Base-by-base conservation (phyloP, 2,797 vertebrate genomes). In the Notoglanidium macrostoma region DNA sequence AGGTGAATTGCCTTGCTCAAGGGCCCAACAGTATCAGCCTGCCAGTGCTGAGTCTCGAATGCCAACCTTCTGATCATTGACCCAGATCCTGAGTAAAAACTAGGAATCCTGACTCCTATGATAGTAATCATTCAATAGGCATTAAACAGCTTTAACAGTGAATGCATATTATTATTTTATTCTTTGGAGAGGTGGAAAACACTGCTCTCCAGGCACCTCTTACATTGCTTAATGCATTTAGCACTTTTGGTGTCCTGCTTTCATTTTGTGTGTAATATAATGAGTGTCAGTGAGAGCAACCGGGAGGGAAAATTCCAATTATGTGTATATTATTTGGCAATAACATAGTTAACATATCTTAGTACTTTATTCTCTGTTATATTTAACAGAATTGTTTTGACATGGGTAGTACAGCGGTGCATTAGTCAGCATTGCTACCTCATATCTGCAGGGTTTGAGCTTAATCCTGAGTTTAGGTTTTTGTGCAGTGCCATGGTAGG, bases 151-250 rank as follows among this genome's bases (percentile, higher is more conserved):
- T 76, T n/a, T 2, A 17, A 14, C 12, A 17, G 14, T 51, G 14
- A 76, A 51, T 29, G 12, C 73, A 51, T 12, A 49, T 26, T 74
- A 51, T 74, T 17, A 54, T 29, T 17, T 54, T 21, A 76, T 51
- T 17, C 26, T 29, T n/a, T 54, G 23, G 23, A 74, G 6, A 74
- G 44, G 9, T 74, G 5, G 5, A 74, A 49, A 74, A 49, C 72
- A 49, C 46, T 26, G 44, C 44, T 74, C 44, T 74, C 40, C 44
- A 26, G 21, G 4, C 44, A 74, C 46, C 2, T n/a, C 73, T 76
- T 74, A 49, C 46, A 49, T 49, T 21, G 44, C 73, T 49, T 76
- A 49, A 73, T 55, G 49, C n/a, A 77, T 54, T 77, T 72, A 72
- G 10, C 74, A 77, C 49, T 19, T 54, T 55, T 54, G n/a, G 49